A percentile compares a stretch with the other conserved stretches of the same genome.
Evolutionary conservation across 2,113 vertebrate genomes (phyloP).

Genomic region (Galeopterus variegatus): DNA sequence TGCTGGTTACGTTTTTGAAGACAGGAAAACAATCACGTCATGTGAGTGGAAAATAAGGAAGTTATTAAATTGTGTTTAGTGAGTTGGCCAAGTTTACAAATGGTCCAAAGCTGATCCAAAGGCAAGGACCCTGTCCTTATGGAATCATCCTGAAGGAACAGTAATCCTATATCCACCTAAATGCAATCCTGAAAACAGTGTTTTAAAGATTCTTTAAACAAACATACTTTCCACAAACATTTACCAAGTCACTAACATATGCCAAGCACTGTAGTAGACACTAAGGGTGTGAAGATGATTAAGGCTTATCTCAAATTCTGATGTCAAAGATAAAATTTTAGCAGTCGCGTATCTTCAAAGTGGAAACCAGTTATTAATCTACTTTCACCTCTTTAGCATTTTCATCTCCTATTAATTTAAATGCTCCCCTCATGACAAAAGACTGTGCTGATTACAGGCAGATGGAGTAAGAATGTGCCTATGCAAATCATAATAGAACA

Average conservation of each 20-base stretch:
- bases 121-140: accelerated
- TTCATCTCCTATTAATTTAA: not conserved
- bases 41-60: not conserved
- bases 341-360: not conserved
- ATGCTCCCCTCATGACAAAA: not conserved
- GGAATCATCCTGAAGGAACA: not conserved
- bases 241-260: not conserved
- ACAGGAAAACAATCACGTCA: not conserved
- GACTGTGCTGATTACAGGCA: not conserved
- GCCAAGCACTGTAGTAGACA: not conserved
- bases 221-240: not conserved
- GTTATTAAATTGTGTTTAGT: not conserved
- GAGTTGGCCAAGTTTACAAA: accelerated
- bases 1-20: not conserved
- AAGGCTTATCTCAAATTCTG: not conserved
- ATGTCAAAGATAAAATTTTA: not conserved
- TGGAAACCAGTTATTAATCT: not conserved
- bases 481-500: not conserved
- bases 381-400: not conserved
- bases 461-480: not conserved
- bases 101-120: accelerated
- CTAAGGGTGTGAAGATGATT: not conserved
- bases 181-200: not conserved
- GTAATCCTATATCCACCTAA: not conserved
- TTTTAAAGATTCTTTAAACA: not conserved